These are phyloP conservation scores for Amphimallon solstitiale DNA, from an alignment of 2,888 invertebrate species.

Conservation along the genomic window DNA sequence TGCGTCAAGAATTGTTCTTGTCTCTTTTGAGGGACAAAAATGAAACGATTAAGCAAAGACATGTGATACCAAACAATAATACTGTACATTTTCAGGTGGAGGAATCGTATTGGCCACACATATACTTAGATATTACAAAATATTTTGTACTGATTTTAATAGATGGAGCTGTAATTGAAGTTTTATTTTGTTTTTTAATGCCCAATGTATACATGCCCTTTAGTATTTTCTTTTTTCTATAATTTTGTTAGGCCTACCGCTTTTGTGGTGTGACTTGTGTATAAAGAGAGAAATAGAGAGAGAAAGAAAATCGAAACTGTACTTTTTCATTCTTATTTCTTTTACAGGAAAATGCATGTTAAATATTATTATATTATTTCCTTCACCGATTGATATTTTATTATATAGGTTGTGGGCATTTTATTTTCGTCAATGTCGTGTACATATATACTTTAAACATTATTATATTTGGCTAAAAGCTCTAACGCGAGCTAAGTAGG, in stretches of 20 bases:
- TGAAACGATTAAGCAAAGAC: constrained; percentile 30
- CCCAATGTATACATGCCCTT: constrained; percentile 34
- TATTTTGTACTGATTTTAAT: constrained; percentile 25
- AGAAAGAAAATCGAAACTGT: not conserved
- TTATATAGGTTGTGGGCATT: constrained; percentile 48
- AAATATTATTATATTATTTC: constrained; percentile 8
- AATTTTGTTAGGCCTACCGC: constrained; percentile 30
- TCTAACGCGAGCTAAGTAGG: constrained; percentile 39
- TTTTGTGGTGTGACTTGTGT: constrained; percentile 29
- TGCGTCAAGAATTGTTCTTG: constrained; percentile 55
- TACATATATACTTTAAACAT: constrained; percentile 34
- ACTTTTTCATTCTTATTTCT: constrained; percentile 3
- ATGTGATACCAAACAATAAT: constrained; percentile 39
- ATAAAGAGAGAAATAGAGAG: constrained; percentile 15
- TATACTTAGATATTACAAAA: constrained; percentile 2
- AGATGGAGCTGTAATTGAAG: constrained; percentile 58
- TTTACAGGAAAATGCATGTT: constrained; percentile 35
- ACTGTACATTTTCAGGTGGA: constrained; percentile 52
- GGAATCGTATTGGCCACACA: constrained; percentile 42
- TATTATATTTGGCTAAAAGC: constrained; percentile 39
- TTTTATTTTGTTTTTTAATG: constrained; percentile 40
- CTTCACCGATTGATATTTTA: constrained; percentile 13
- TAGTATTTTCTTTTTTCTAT: constrained; percentile 39
- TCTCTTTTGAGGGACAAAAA: constrained; percentile 12
- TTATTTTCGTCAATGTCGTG: constrained; percentile 31